A percentile compares a stretch with the other conserved stretches of the same genome.
Conservation (phyloP, 1,140 invertebrate species). For the Ceratoteleas bidentatus region DNA sequence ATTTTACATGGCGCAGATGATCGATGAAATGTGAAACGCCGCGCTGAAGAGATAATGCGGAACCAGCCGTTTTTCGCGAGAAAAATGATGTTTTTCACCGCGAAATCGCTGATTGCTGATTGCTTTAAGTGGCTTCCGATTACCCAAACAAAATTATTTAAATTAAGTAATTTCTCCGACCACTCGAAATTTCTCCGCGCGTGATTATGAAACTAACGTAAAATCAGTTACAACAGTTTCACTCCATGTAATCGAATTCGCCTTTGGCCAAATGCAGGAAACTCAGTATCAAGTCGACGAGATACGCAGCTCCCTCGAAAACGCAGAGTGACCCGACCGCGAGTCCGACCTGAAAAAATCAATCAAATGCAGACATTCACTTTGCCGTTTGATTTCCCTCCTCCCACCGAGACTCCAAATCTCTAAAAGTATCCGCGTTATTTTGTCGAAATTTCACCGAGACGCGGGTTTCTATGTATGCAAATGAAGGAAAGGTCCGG, state of each 20-base stretch:
- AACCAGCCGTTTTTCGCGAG: too few species aligned
- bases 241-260: constrained; percentile 72
- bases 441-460: not conserved
- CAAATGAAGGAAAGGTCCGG: not conserved
- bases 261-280: constrained; percentile 88
- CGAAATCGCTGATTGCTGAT: too few species aligned
- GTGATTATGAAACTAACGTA: constrained; percentile 24
- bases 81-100: too few species aligned
- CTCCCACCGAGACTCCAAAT: too few species aligned
- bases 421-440: not conserved
- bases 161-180: not conserved
- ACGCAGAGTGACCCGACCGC: constrained; percentile 90
- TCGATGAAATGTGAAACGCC: not conserved
- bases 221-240: constrained; percentile 9
- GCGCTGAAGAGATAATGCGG: not conserved
- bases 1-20: not conserved
- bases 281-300: constrained; percentile 88
- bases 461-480: not conserved
- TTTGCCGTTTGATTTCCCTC: too few species aligned
- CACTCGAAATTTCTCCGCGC: not conserved
- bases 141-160: not conserved
- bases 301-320: constrained; percentile 88
- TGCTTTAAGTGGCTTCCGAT: not conserved
- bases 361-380: not conserved
- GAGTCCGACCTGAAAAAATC: constrained; percentile 85